phyloP scores from a whole-genome alignment of 1,140 invertebrate species.

The Drosophila navojoa region DNA sequence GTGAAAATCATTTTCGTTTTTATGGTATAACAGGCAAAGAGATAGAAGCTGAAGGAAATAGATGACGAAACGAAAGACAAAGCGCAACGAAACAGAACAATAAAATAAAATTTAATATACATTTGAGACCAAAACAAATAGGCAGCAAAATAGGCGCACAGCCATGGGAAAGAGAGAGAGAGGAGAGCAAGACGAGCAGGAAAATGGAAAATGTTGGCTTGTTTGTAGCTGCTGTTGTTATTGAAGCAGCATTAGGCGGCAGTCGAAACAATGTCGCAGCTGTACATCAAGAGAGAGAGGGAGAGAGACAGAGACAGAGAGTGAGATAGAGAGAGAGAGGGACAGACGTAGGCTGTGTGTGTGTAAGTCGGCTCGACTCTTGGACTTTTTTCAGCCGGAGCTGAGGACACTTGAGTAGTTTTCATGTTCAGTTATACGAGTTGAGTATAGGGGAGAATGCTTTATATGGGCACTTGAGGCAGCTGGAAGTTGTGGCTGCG shows the following conservation, averaged over 20 bases:
- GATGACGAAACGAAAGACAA: slow-evolving; percentile 9
- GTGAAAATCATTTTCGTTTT: slow-evolving; percentile 56
- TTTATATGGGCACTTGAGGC: slow-evolving; percentile 18
- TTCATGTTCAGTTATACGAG: slow-evolving; percentile 44
- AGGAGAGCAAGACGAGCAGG: slow-evolving; percentile 16
- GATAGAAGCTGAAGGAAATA: slow-evolving; percentile 21
- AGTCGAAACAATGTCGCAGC: slow-evolving; percentile 65
- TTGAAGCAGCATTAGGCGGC: slow-evolving; percentile 31
- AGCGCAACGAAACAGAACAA: slow-evolving; percentile 57
- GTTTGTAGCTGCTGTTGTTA: slow-evolving; percentile 21
- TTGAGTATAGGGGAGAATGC: slow-evolving; percentile 43
- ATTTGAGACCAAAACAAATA: slow-evolving; percentile 78
- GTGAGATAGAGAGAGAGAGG: too few species aligned
- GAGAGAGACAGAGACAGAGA: neutral
- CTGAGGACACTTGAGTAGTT: slow-evolving; percentile 63
- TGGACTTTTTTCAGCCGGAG: slow-evolving; percentile 21
- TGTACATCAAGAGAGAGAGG: slow-evolving; percentile 34
- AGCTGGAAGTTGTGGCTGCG: slow-evolving; percentile 6
- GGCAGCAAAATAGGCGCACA: slow-evolving; percentile 56
- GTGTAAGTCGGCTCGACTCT: neutral
- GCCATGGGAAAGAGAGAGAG: slow-evolving; percentile 22
- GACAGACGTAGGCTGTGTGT: slow-evolving; percentile 7
- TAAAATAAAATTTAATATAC: slow-evolving; percentile 80
- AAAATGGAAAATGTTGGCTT: slow-evolving; percentile 51
- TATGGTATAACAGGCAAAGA: slow-evolving; percentile 26